Conservation (phyloP, 2,888 invertebrate genomes). For the Mesoligia furuncula region DNA sequence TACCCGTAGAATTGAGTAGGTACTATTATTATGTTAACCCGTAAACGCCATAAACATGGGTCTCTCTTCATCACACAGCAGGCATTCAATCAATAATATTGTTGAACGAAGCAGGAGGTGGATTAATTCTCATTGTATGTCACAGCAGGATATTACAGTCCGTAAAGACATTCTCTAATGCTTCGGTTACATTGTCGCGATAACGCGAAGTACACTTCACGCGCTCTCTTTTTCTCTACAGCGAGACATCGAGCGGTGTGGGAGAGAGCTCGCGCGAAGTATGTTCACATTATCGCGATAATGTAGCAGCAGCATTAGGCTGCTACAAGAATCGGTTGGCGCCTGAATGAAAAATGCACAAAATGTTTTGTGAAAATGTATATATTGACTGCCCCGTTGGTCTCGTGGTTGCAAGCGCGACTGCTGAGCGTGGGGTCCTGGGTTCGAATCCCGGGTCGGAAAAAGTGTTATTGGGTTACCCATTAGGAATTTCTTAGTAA, state of each 20-base stretch:
- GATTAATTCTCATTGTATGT: neutral
- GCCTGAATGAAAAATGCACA: neutral
- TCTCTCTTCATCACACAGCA: slow-evolving; percentile 2
- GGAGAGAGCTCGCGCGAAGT: neutral
- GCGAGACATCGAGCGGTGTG: neutral
- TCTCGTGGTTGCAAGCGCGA: too few species aligned
- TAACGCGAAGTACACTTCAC: neutral
- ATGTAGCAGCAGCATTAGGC: too few species aligned
- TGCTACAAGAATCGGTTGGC: neutral
- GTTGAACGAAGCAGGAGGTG: neutral
- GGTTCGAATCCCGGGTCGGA: too few species aligned
- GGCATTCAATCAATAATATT: slow-evolving; percentile 7
- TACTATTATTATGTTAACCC: too few species aligned
- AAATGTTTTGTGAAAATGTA: neutral
- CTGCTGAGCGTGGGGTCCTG: too few species aligned
- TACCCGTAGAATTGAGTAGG: neutral
- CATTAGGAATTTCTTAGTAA: too few species aligned
- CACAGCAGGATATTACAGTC: neutral
- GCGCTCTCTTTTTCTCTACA: neutral
- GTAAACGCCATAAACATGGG: neutral
- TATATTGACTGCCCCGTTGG: too few species aligned
- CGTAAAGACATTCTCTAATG: neutral
- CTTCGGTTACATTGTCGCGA: neutral
- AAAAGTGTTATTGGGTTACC: too few species aligned
- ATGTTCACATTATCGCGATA: neutral